Percentiles rank a stretch among this genome's conserved stretches.
phyloP scores from a whole-genome alignment of 2,888 invertebrate genomes.

The Zygaena filipendulae region DNA sequence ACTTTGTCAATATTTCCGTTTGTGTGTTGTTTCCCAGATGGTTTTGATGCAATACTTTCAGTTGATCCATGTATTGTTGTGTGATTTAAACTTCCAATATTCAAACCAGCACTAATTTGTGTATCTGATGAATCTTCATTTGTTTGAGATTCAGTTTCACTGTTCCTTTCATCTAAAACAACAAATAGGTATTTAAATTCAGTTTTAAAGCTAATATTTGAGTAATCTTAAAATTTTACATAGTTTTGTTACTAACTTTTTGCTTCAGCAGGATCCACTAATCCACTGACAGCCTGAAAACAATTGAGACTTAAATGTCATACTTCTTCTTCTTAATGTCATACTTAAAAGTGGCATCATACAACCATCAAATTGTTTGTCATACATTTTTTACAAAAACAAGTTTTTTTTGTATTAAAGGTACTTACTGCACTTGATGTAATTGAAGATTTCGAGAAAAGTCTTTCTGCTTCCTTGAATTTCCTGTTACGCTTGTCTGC shows the following conservation, averaged over 20 bases:
- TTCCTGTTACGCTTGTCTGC: slow-evolving; percentile 96
- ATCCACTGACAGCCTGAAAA: slow-evolving; percentile 81
- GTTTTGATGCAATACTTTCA: slow-evolving; percentile 58
- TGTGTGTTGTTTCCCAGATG: slow-evolving; percentile 60
- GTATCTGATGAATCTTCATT: slow-evolving; percentile 79
- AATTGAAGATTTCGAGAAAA: slow-evolving; percentile 98
- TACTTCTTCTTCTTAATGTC: too few relatives aligned
- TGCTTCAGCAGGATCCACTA: slow-evolving; percentile 79
- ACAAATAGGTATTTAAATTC: slow-evolving; percentile 6
- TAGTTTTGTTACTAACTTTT: slow-evolving; percentile 75
- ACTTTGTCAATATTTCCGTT: slow-evolving; percentile 54
- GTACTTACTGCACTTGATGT: slow-evolving; percentile 92
- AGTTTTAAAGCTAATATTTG: slow-evolving; percentile 1
- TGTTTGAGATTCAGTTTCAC: slow-evolving; percentile 89
- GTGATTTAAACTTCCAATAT: slow-evolving; percentile 52
- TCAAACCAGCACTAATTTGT: slow-evolving; percentile 64
- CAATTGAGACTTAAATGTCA: too few relatives aligned
- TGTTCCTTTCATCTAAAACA: slow-evolving; percentile 80
- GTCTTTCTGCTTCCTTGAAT: slow-evolving; percentile 96
- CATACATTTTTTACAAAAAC: too few relatives aligned
- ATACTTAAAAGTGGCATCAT: too few relatives aligned
- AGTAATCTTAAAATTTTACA: too few relatives aligned
- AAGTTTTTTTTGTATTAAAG: too few relatives aligned
- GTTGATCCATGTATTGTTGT: slow-evolving; percentile 62
- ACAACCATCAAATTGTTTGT: too few relatives aligned